Evolutionary conservation across 2,113 vertebrate species (phyloP).

Genomic region (Morone chrysops): DNA sequence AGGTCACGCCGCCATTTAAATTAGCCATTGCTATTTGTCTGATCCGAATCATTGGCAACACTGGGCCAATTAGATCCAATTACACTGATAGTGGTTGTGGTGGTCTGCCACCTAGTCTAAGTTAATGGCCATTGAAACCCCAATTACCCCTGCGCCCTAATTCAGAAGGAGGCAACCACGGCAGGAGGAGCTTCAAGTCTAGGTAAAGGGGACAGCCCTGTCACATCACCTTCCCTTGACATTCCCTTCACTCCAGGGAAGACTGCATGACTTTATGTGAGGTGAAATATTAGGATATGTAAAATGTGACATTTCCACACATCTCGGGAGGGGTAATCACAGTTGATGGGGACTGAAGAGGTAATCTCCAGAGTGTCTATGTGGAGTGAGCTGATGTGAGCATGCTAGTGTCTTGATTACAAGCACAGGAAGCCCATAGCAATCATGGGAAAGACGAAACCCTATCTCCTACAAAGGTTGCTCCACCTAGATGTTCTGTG

Average conservation of each 20-base stretch:
- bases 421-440: conserved; percentile 55
- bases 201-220: conserved; percentile 14
- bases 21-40: conserved; percentile 79
- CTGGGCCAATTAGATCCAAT: conserved; percentile 85
- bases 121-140: conserved; percentile 73
- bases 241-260: conserved; percentile 67
- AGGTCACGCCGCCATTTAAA: conserved; percentile 80
- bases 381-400: conserved; percentile 60
- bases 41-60: conserved; percentile 76
- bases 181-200: conserved; percentile 52
- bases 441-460: conserved; percentile 50
- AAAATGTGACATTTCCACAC: conserved; percentile 84
- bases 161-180: conserved; percentile 56
- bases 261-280: conserved; percentile 61
- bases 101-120: conserved; percentile 73
- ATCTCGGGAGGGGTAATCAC: conserved; percentile 79
- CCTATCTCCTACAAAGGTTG: conserved; percentile 43
- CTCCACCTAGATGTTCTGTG: conserved; percentile 46
- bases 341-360: conserved; percentile 77
- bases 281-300: conserved; percentile 83
- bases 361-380: conserved; percentile 66
- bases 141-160: conserved; percentile 79
- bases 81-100: conserved; percentile 70
- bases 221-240: conserved; percentile 63
- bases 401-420: conserved; percentile 70